Base-by-base conservation (phyloP, 2,888 invertebrate species). In the Drosophila kambysellisi region DNA sequence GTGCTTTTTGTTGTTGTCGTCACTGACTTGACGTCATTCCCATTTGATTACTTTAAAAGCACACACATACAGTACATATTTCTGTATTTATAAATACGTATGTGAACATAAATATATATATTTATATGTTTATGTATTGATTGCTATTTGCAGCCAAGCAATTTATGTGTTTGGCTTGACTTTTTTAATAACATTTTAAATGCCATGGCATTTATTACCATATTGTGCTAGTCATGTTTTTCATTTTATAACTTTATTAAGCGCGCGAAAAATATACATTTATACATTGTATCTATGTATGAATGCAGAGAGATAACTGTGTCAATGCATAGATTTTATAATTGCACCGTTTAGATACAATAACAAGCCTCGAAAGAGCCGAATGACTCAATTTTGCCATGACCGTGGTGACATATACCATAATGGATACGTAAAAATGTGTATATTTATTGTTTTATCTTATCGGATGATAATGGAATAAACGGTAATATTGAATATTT, bases 201-300 rank as follows among this genome's bases (percentile, higher is more conserved):
- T 86, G 90, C 89, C 89, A 86, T 83, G 87, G 81, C 87, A 87
- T 87, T 87, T 88, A 87, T 87, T 89, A 88, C 80, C 88, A 89
- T 88, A 85, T 80, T 88, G 71, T 82, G 83, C 67, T 73, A 69
- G 78, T 78, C 78, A 78, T 81, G 78, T 81, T 79, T 82, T 67
- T 67, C 62, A 63, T 74, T 85, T 89, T 79, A 85, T 82, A 88
- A 85, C 81, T 77, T 79, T 67, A 84, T 89, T 74, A 84, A 76
- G 65, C 72, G 66, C 84, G 66, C 83, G 73, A 83, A 75, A 82
- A 78, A 74, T 59, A 78, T 57, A 77, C 60, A 48, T 50, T 41
- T 68, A 56, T 58, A 37, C n/a, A 51, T 35, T 48, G 37, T 25
- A 50, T 41, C 29, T 20, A 43, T 61, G 37, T 58, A 29, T 50